Conservation (phyloP, 2,113 vertebrate genomes). For the Callionymus lyra region DNA sequence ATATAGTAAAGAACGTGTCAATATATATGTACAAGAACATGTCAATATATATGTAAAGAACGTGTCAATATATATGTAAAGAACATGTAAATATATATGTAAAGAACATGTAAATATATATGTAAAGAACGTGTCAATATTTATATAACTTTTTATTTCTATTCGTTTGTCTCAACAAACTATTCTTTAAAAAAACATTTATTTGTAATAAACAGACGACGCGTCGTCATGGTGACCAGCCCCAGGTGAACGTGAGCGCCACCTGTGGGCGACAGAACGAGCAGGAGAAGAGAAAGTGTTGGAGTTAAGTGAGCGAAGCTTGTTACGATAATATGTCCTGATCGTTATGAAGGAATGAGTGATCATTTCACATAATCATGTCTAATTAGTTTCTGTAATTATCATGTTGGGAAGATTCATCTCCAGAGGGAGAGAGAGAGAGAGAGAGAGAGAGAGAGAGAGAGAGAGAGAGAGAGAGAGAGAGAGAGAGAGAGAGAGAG, state of each 20-base stretch:
- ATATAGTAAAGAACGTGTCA: too few species aligned
- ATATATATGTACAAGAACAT: too few species aligned
- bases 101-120: background rate
- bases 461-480: constrained; percentile 55
- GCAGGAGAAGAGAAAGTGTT: too few species aligned
- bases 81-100: background rate
- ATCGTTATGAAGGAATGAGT: constrained; percentile 86
- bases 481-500: constrained; percentile 47
- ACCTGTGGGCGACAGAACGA: too few species aligned
- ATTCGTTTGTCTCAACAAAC: too few species aligned
- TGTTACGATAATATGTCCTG: constrained; percentile 79
- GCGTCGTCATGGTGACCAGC: too few species aligned
- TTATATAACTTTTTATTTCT: background rate
- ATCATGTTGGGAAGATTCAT: constrained; percentile 89
- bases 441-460: constrained; percentile 63
- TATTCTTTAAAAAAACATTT: too few species aligned
- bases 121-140: too few species aligned
- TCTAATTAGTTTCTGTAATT: constrained; percentile 99
- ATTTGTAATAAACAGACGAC: too few species aligned
- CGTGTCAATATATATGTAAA: too few species aligned
- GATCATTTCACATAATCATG: constrained; percentile 96
- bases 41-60: too few species aligned
- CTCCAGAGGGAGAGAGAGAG: constrained; percentile 77
- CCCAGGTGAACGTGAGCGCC: too few species aligned
- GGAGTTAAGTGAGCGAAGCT: constrained; percentile 70